Conservation (phyloP, 1,140 invertebrate genomes). For the Drosophila hydei region DNA sequence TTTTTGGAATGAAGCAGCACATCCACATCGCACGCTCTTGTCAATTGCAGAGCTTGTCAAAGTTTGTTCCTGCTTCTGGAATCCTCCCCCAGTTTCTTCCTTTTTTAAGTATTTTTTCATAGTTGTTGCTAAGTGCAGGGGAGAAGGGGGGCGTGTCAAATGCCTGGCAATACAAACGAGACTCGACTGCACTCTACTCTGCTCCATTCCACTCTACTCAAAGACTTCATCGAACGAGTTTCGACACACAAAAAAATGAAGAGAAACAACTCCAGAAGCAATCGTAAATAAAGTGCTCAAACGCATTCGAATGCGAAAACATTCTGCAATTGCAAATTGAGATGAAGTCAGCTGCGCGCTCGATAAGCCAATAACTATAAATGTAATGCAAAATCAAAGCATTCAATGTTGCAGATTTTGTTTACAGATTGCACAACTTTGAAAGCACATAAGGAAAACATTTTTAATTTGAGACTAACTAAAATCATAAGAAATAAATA, state of each 20-base stretch:
- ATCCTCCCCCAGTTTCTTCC: background rate
- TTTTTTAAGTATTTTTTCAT: conserved; percentile 12
- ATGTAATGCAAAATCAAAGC: background rate
- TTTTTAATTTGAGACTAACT: background rate
- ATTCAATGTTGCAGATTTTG: background rate
- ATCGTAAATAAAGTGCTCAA: conserved; percentile 3
- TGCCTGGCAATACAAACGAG: conserved; percentile 26
- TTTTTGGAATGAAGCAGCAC: background rate
- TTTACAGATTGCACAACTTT: background rate
- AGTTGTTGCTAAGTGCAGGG: conserved; percentile 31
- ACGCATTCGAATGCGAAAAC: conserved; percentile 8
- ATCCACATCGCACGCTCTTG: conserved; percentile 28
- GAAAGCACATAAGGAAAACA: background rate
- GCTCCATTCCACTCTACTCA: background rate
- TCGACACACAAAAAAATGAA: background rate
- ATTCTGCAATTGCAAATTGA: background rate
- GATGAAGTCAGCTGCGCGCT: conserved; percentile 4
- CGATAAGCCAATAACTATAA: conserved; percentile 7
- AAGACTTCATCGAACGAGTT: conserved; percentile 16
- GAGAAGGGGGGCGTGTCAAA: conserved; percentile 30
- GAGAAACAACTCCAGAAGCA: background rate
- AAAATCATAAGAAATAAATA: background rate
- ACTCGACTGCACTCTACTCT: background rate
- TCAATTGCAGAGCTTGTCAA: conserved; percentile 54
- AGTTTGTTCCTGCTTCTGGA: conserved; percentile 20